Evolutionary conservation across 2,888 invertebrate species (phyloP).

Genomic region (Amphimallon solstitiale): DNA sequence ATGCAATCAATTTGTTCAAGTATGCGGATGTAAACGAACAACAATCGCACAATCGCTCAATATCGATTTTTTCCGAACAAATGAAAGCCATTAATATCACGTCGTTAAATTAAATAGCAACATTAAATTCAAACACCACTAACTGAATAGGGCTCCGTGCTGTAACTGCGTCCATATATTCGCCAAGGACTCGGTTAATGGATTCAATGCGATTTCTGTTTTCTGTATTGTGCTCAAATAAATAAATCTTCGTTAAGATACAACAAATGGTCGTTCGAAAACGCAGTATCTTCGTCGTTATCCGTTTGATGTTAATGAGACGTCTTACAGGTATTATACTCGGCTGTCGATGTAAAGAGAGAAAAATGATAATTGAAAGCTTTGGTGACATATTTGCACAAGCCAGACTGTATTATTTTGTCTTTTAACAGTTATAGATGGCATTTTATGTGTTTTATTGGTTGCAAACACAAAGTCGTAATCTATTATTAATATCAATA

Average conservation of each 20-base stretch:
- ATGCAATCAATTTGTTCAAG: no score
- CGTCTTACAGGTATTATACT: background rate
- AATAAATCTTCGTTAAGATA: constrained; percentile 20
- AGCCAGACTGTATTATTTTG: no score
- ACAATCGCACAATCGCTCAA: no score
- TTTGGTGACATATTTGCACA: no score
- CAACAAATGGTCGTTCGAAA: constrained; percentile 1
- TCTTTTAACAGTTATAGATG: no score
- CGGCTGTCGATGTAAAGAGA: background rate
- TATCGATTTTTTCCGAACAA: no score
- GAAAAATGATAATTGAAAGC: constrained; percentile 3
- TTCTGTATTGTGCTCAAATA: background rate
- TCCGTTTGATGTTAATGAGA: constrained; percentile 8
- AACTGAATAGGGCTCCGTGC: constrained; percentile 9
- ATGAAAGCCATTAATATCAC: constrained; percentile 8
- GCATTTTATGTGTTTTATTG: no score
- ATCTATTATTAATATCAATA: no score
- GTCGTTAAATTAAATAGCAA: constrained; percentile 8
- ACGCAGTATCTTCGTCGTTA: background rate
- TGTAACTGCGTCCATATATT: constrained; percentile 13
- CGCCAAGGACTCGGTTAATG: constrained; percentile 12
- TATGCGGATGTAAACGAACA: no score
- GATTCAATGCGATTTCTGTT: constrained; percentile 13
- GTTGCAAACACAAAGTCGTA: no score
- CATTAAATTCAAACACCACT: constrained; percentile 19